A percentile compares a stretch with the other conserved stretches of the same genome.
Evolutionary conservation across 1,140 invertebrate genomes (phyloP).

Genomic region (Sweltsa coloradensis): DNA sequence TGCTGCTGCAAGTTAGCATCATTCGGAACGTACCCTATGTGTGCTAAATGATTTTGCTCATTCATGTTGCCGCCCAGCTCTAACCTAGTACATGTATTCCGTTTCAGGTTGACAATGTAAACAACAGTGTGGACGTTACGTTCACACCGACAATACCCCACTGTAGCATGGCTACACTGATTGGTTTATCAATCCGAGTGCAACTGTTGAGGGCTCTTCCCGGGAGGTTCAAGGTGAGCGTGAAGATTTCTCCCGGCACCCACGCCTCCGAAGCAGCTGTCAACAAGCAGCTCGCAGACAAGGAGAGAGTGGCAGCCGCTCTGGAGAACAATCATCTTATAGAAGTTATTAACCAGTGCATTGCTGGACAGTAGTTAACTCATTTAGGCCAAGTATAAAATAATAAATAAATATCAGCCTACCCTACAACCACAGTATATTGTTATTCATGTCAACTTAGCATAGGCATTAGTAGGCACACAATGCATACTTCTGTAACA

Average conservation of each 20-base stretch:
- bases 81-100: slow-evolving; percentile 2
- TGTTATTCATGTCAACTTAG: too few relatives aligned
- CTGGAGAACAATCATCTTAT: slow-evolving; percentile 85
- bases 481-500: too few relatives aligned
- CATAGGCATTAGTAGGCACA: too few relatives aligned
- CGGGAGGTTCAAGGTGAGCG: slow-evolving; percentile 67
- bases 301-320: slow-evolving; percentile 94
- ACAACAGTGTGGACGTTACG: slow-evolving; percentile 57
- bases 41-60: not conserved
- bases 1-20: not conserved
- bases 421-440: too few relatives aligned
- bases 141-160: slow-evolving; percentile 99
- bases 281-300: slow-evolving; percentile 96
- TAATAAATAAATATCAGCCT: not conserved
- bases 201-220: slow-evolving; percentile 82
- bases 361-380: slow-evolving; percentile 23
- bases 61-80: not conserved
- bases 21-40: not conserved
- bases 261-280: slow-evolving; percentile 85
- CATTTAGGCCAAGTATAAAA: not conserved
- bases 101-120: slow-evolving; percentile 50
- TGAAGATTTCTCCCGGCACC: slow-evolving; percentile 82
- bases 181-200: slow-evolving; percentile 78
- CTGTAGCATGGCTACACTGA: slow-evolving; percentile 97
- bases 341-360: slow-evolving; percentile 90